Evolutionary conservation across 2,797 vertebrate genomes (phyloP).

Genomic region (Bovichtus variegatus): DNA sequence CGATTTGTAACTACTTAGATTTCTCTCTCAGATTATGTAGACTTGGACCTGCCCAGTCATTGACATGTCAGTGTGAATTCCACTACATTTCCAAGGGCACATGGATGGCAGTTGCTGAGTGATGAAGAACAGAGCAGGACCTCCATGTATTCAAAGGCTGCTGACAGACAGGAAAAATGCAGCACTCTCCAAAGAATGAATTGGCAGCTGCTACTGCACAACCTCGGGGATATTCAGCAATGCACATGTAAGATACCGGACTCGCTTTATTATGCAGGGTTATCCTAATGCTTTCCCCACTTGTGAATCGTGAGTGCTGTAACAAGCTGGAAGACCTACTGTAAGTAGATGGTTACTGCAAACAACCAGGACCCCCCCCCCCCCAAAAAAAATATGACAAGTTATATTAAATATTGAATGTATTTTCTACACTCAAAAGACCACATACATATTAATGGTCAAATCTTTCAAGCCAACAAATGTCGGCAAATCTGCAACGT

Average conservation of each 20-base stretch:
- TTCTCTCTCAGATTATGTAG: not conserved
- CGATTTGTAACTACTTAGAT: not conserved
- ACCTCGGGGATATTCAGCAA: slow-evolving; percentile 33
- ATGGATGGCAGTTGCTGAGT: slow-evolving; percentile 32
- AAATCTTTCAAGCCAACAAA: slow-evolving; percentile 49
- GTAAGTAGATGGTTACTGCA: slow-evolving; percentile 26
- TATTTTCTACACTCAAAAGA: slow-evolving; percentile 67
- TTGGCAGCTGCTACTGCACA: slow-evolving; percentile 49
- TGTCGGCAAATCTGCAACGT: slow-evolving; percentile 32
- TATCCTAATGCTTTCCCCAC: slow-evolving; percentile 25
- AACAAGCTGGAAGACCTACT: slow-evolving; percentile 27
- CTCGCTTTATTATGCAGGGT: slow-evolving; percentile 33
- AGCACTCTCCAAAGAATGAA: slow-evolving; percentile 40
- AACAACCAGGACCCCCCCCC: slow-evolving; percentile 57
- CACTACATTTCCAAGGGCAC: slow-evolving; percentile 41
- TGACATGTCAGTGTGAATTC: slow-evolving; percentile 16
- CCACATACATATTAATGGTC: slow-evolving; percentile 56
- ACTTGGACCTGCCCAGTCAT: slow-evolving; percentile 2
- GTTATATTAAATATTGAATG: slow-evolving; percentile 66
- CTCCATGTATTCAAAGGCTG: slow-evolving; percentile 40
- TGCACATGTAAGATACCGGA: slow-evolving; percentile 42
- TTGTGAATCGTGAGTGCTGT: slow-evolving; percentile 5
- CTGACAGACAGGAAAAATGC: slow-evolving; percentile 44
- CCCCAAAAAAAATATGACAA: slow-evolving; percentile 66
- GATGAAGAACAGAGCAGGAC: slow-evolving; percentile 33